These are phyloP conservation scores for Aurelia sp. DNA, from an alignment of 30 jellyfish, hydroid and myxozoan species.

Conservation along the genomic window DNA sequence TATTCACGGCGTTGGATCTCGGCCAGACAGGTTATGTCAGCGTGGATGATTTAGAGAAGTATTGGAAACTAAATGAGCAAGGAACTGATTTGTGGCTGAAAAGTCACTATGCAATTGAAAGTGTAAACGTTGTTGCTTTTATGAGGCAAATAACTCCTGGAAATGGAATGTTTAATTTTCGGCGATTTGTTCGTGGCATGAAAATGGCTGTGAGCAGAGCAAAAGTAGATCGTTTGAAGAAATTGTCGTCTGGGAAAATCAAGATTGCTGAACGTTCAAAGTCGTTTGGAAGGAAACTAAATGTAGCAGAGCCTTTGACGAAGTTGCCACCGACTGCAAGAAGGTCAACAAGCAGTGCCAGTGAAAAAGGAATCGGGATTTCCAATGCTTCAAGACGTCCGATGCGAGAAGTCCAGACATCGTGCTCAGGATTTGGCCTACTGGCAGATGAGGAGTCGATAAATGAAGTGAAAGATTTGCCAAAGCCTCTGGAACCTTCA, in stretches of 20 bases:
- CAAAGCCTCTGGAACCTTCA: not conserved
- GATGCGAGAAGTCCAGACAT: not conserved
- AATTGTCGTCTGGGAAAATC: slow-evolving; percentile 8
- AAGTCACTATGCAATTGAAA: slow-evolving; percentile 43
- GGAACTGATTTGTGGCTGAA: slow-evolving; percentile 46
- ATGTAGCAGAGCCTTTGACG: not conserved
- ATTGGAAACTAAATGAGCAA: slow-evolving; percentile 35
- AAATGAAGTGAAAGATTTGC: not conserved
- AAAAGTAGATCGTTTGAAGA: slow-evolving; percentile 20
- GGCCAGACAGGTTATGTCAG: slow-evolving; percentile 45
- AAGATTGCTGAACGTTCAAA: slow-evolving; percentile 18
- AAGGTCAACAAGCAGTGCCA: not conserved
- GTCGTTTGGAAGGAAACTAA: slow-evolving; percentile 5
- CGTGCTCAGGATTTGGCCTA: not conserved
- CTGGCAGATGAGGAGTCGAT: not conserved
- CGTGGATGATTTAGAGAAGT: slow-evolving; percentile 39
- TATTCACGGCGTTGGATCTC: slow-evolving; percentile 44
- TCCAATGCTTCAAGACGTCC: not conserved
- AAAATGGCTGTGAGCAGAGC: slow-evolving; percentile 65
- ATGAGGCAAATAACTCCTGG: slow-evolving; percentile 37
- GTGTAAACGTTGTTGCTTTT: slow-evolving; percentile 7
- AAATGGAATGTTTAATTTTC: slow-evolving; percentile 40
- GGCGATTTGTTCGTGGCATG: slow-evolving; percentile 53
- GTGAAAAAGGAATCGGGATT: not conserved
- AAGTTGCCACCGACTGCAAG: not conserved